Base-by-base conservation (phyloP, 2,888 invertebrate genomes). In the Lithophane leautieri region DNA sequence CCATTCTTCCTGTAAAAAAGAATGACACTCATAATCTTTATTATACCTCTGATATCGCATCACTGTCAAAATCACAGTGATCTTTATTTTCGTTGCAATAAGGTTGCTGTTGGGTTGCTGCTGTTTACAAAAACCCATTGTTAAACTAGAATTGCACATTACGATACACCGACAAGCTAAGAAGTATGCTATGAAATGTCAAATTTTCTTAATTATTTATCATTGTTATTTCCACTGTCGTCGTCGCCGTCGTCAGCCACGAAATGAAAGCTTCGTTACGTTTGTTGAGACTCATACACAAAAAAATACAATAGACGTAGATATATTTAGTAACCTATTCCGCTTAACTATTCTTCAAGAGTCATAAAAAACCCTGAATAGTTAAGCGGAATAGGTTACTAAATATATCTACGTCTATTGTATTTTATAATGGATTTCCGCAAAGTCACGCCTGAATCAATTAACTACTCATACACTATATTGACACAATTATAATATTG, bases 1-100 rank as follows among this genome's bases (percentile, higher is more conserved):
- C 99, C 99, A 99, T 91, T 98, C 98, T 92, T 99, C 99, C 98
- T 98, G 90, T 73, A 62, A 67, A 70, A 47, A 70, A 7, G 0
- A 28, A 60, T n/a, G 12, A 60, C 4, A 62, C n/a, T 66, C 7
- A 82, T 71, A 47, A 16, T 16, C 19, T 66, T 19, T 7, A 42
- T 14, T 58, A 28, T 28, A 28, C 28, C 34, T 34, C 34, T 34
- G 34, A 34, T 34, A 4, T 34, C 34, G 34, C 34, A 34, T 34
- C 34, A 34, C 34, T 34, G 34, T 34, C 28, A 34, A 34, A 34
- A 34, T 34, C 34, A 34, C 16, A 16, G 0, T 47, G 47, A 47
- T 44, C 44, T 44, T 14, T 44, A 47, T 47, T 4, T 14, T 16
- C 14, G 16, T 47, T 47, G 47, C 14, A 16, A 47, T 47, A 47